Conservation (phyloP, 2,888 invertebrate genomes). For the Rhamphomyia laevipes region DNA sequence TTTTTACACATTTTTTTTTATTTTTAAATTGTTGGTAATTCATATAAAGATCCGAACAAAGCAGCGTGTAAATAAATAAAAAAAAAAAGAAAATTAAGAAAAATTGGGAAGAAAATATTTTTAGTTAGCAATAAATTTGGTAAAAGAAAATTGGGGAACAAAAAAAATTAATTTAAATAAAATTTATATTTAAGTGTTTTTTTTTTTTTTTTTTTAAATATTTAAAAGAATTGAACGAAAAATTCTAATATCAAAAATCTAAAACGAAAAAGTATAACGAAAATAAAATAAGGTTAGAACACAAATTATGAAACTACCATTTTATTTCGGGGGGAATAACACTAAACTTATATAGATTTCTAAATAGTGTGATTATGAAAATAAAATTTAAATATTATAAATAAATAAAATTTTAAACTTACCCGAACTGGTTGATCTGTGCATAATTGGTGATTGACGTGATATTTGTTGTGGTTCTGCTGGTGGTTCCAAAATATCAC, state of each 20-base stretch:
- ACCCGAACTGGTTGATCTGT: conserved; percentile 38
- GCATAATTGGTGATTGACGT: conserved; percentile 44
- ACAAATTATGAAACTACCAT: too few species aligned
- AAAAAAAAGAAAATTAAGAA: conserved; percentile 23
- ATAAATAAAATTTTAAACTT: conserved; percentile 20
- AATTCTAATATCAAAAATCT: too few species aligned
- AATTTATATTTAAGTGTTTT: too few species aligned
- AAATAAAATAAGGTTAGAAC: too few species aligned
- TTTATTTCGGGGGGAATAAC: too few species aligned
- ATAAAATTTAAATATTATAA: background rate
- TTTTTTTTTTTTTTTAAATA: too few species aligned
- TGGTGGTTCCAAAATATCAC: conserved; percentile 96
- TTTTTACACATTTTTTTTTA: conserved; percentile 8
- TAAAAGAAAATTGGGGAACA: conserved; percentile 6
- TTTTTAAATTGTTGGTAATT: conserved; percentile 14
- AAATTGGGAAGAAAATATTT: conserved; percentile 23
- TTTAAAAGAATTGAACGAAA: too few species aligned
- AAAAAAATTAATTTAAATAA: conserved; percentile 10
- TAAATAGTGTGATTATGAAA: too few species aligned
- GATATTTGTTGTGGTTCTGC: conserved; percentile 51
- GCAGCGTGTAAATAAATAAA: conserved; percentile 39
- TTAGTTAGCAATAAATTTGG: conserved; percentile 30
- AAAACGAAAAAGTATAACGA: too few species aligned
- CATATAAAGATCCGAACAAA: conserved; percentile 35
- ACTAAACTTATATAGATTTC: too few species aligned